A percentile compares a stretch with the other conserved stretches of the same genome.
Conservation (phyloP, 23 tunicate genomes). For the Ascidia mentula region DNA sequence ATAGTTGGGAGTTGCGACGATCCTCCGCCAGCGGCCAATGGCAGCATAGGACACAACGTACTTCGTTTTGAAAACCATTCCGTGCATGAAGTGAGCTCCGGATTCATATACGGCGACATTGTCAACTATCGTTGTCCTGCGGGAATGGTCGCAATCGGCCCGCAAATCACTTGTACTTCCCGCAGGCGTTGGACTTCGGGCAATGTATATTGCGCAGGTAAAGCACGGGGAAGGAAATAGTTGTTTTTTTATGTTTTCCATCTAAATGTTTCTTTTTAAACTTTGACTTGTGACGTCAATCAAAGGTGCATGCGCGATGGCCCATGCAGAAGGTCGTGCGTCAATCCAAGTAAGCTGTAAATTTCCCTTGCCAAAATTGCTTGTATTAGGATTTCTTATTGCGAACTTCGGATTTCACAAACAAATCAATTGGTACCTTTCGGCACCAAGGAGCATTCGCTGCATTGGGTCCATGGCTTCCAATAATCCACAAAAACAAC, state of each 20-base stretch:
- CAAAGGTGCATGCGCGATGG: conserved; percentile 29
- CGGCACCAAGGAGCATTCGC: no score
- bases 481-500: no score
- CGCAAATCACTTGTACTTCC: not conserved
- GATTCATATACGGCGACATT: not conserved
- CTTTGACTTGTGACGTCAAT: conserved; percentile 32
- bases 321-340: conserved; percentile 39
- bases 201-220: not conserved
- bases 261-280: no score
- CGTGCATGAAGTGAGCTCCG: not conserved
- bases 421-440: no score
- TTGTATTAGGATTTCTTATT: no score
- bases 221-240: no score
- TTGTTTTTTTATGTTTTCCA: no score
- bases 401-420: no score
- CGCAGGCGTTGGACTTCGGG: not conserved
- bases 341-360: conserved; percentile 16
- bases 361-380: no score
- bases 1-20: not conserved
- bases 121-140: not conserved
- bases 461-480: no score
- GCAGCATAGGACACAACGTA: not conserved
- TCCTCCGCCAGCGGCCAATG: not conserved
- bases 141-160: not conserved
- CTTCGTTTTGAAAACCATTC: not conserved